Conservation (phyloP, 2,888 invertebrate genomes). For the Drepana falcataria region DNA sequence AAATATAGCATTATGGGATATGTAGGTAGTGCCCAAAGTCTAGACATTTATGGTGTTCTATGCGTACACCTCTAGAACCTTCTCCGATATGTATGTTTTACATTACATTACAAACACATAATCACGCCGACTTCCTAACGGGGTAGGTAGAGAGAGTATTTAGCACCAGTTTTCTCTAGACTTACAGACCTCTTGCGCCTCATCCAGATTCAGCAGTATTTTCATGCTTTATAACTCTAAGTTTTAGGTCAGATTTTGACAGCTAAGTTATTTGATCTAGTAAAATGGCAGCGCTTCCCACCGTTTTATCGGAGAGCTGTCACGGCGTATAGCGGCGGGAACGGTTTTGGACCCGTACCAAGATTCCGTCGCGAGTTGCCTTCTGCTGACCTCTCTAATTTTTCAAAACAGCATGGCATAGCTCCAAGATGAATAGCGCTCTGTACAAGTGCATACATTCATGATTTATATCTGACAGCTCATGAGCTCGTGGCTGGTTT, state of each 20-base stretch:
- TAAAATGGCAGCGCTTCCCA: constrained; percentile 23
- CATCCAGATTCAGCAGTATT: too few relatives aligned
- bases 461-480: constrained; percentile 29
- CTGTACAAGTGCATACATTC: constrained; percentile 45
- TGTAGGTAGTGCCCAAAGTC: too few relatives aligned
- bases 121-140: too few relatives aligned
- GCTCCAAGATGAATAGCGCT: constrained; percentile 56
- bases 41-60: too few relatives aligned
- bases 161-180: too few relatives aligned
- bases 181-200: too few relatives aligned
- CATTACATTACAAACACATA: too few relatives aligned
- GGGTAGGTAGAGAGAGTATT: too few relatives aligned
- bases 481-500: background rate
- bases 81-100: too few relatives aligned
- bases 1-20: too few relatives aligned
- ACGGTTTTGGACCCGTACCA: constrained; percentile 54
- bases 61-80: too few relatives aligned
- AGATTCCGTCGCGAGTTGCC: constrained; percentile 15
- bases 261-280: constrained; percentile 6
- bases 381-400: constrained; percentile 46
- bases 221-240: background rate
- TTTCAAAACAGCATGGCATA: constrained; percentile 66
- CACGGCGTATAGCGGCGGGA: constrained; percentile 34
- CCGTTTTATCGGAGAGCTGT: constrained; percentile 30
- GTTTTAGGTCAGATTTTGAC: constrained; percentile 2